phyloP scores from a whole-genome alignment of 2,888 invertebrate genomes.

The Penaeus monodon region DNA sequence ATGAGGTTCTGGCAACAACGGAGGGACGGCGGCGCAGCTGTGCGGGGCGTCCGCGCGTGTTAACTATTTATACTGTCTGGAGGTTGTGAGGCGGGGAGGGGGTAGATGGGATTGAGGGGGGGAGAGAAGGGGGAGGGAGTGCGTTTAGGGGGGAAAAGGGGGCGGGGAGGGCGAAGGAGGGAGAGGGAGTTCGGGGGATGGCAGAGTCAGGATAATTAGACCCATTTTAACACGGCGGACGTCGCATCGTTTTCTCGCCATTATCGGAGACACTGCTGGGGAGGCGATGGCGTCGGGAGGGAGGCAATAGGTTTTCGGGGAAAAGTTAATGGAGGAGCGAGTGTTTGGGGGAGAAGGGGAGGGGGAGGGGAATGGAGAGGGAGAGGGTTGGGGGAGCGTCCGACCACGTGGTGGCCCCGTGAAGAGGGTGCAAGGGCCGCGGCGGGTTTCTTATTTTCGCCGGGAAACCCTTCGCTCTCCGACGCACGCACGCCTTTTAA shows the following conservation, averaged over 20 bases:
- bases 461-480: no score
- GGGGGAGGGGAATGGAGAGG: neutral
- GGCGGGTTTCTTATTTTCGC: no score
- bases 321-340: neutral
- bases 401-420: no score
- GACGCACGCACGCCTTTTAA: no score
- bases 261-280: neutral
- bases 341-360: neutral
- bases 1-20: no score
- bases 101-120: neutral
- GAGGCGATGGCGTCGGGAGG: neutral
- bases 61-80: neutral
- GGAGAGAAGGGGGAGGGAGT: neutral
- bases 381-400: neutral
- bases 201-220: constrained; percentile 1
- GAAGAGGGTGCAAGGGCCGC: no score
- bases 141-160: neutral
- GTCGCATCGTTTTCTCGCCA: neutral
- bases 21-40: no score
- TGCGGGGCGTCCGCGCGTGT: no score
- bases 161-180: neutral
- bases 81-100: neutral
- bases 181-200: neutral
- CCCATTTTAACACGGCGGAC: constrained; percentile 16
- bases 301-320: neutral